A percentile compares a stretch with the other conserved stretches of the same genome.
These are phyloP conservation scores for Pseudolaguvia tuberculata DNA, from an alignment of 2,113 vertebrate species.

Conservation along the genomic window DNA sequence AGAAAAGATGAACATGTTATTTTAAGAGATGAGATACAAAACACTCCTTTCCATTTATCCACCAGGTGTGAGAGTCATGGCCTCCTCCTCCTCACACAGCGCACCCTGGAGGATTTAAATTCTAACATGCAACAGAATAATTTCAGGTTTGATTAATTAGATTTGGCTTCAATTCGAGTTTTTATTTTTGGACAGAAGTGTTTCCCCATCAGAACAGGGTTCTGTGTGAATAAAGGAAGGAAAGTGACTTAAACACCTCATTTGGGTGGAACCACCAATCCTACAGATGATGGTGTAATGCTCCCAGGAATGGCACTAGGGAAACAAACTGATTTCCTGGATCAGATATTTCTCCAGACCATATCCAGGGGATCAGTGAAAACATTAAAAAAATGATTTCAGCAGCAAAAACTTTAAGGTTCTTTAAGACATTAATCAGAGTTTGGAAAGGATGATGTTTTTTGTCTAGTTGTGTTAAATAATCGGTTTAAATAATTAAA, in stretches of 20 bases:
- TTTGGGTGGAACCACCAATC: constrained; percentile 17
- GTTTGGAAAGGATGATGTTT: too few species aligned
- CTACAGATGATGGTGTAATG: neutral
- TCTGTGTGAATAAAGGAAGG: constrained; percentile 23
- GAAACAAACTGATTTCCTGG: neutral
- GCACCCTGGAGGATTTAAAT: too few species aligned
- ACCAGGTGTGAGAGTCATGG: neutral
- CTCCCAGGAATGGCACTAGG: neutral
- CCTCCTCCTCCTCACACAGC: neutral
- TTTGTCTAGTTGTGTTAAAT: neutral
- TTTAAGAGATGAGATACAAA: constrained; percentile 1
- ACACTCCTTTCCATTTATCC: neutral
- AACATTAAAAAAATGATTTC: too few species aligned
- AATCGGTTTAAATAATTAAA: neutral
- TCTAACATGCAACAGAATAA: neutral
- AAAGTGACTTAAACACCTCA: constrained; percentile 10
- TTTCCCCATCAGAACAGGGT: neutral
- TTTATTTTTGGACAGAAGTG: neutral
- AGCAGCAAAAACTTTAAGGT: too few species aligned
- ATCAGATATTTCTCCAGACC: neutral
- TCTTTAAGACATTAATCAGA: too few species aligned
- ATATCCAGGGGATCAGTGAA: too few species aligned
- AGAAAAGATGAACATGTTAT: neutral
- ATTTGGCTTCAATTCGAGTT: neutral
- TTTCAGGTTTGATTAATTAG: neutral